Evolutionary conservation across 1,140 invertebrate species (phyloP).

Genomic region (Calliphora vicina): DNA sequence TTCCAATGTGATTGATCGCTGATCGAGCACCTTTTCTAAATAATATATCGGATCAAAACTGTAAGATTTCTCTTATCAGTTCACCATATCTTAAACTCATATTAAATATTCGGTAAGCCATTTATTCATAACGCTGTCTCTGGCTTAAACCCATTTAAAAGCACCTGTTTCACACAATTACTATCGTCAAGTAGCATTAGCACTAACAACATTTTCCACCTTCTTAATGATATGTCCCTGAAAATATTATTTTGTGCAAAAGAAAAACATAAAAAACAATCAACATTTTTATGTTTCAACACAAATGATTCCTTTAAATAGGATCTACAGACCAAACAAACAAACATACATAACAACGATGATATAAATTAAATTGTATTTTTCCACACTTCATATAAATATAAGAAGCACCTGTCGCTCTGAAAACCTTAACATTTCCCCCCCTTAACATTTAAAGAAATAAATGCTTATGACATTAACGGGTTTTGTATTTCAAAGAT

Average conservation of each 20-base stretch:
- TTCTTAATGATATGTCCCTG: background rate
- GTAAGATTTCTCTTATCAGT: too few species aligned
- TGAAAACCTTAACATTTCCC: background rate
- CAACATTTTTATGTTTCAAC: background rate
- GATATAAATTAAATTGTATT: background rate
- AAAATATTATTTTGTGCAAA: background rate
- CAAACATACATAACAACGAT: background rate
- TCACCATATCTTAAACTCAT: too few species aligned
- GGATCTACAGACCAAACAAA: background rate
- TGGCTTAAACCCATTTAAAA: background rate
- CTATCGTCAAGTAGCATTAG: background rate
- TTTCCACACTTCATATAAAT: background rate
- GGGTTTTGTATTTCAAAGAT: too few species aligned
- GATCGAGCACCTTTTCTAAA: too few species aligned
- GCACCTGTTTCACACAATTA: background rate
- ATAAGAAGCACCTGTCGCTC: background rate
- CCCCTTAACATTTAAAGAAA: background rate
- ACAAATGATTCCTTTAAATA: background rate
- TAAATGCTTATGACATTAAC: background rate
- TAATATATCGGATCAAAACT: too few species aligned
- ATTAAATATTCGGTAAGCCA: too few species aligned
- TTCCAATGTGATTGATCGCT: too few species aligned
- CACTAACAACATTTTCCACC: background rate
- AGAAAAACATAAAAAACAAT: background rate
- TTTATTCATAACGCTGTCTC: too few species aligned